Percentiles rank a stretch among this genome's conserved stretches.
phyloP scores from a whole-genome alignment of 2,888 invertebrate species.

The Troides helena region DNA sequence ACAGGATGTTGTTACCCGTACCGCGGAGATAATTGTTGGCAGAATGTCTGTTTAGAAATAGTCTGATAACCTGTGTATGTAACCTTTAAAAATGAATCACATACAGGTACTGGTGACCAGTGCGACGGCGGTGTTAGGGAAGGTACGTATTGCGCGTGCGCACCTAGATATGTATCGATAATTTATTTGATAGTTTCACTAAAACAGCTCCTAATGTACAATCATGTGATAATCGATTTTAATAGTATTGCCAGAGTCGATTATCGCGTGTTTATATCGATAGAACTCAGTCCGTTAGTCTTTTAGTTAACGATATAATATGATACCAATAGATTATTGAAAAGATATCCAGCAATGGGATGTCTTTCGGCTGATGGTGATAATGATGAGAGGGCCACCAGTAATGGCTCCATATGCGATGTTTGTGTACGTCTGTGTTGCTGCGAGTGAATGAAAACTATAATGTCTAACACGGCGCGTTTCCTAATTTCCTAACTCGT shows the following conservation, averaged over 20 bases:
- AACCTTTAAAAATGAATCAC: no score
- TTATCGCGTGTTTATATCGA: slow-evolving; percentile 1
- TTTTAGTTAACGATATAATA: slow-evolving; percentile 11
- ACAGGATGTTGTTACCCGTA: no score
- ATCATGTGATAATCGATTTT: slow-evolving; percentile 1
- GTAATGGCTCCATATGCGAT: slow-evolving; percentile 2
- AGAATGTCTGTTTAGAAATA: no score
- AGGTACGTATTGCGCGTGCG: no score
- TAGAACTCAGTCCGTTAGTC: slow-evolving; percentile 1
- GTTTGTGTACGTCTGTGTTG: slow-evolving; percentile 14
- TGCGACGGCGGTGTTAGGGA: no score
- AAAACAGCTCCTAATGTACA: neutral
- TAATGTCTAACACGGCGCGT: neutral
- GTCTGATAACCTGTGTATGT: no score
- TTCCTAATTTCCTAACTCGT: slow-evolving; percentile 41
- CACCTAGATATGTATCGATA: no score
- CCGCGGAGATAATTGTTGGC: no score
- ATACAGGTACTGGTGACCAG: no score
- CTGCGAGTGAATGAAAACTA: slow-evolving; percentile 11
- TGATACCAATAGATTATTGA: slow-evolving; percentile 20
- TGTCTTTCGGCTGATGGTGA: no score
- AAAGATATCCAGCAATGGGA: neutral
- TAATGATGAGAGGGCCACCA: neutral
- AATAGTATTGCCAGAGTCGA: neutral
- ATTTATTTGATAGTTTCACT: neutral